Evolutionary conservation across 2,797 vertebrate genomes (phyloP).

Genomic region (Parauchenoglanis ngamensis): DNA sequence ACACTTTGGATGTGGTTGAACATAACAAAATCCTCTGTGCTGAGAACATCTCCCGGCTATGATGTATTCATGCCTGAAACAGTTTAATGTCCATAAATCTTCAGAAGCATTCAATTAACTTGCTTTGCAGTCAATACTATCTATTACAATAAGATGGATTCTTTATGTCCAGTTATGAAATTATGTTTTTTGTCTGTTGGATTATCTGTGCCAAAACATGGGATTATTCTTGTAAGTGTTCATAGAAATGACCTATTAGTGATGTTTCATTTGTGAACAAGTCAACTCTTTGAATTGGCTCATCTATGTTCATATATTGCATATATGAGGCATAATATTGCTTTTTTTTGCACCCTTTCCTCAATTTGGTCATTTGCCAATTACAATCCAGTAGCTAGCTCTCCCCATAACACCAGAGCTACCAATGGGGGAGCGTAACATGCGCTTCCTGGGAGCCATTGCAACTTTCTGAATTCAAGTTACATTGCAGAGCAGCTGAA

Average conservation of each 20-base stretch:
- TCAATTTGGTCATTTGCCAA: background rate
- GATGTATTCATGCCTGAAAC: conserved; percentile 19
- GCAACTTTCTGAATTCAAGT: background rate
- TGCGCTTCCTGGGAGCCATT: background rate
- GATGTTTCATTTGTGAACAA: background rate
- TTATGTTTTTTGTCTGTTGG: background rate
- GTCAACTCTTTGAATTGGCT: background rate
- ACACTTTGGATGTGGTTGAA: conserved; percentile 28
- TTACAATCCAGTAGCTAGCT: background rate
- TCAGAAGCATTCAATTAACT: conserved; percentile 14
- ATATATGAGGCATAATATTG: background rate
- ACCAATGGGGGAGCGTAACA: background rate
- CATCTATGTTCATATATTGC: background rate
- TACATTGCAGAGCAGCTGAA: background rate
- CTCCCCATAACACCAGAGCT: background rate
- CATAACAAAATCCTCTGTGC: conserved; percentile 20
- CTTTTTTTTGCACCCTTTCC: background rate
- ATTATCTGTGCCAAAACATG: background rate
- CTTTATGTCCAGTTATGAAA: background rate
- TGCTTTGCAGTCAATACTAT: background rate
- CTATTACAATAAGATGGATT: background rate
- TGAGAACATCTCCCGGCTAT: conserved; percentile 30
- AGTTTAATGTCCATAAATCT: conserved; percentile 26
- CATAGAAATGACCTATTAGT: background rate
- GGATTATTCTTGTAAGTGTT: conserved; percentile 1